Base-by-base conservation (phyloP, 2,888 invertebrate species). In the Melinaea menophilus region DNA sequence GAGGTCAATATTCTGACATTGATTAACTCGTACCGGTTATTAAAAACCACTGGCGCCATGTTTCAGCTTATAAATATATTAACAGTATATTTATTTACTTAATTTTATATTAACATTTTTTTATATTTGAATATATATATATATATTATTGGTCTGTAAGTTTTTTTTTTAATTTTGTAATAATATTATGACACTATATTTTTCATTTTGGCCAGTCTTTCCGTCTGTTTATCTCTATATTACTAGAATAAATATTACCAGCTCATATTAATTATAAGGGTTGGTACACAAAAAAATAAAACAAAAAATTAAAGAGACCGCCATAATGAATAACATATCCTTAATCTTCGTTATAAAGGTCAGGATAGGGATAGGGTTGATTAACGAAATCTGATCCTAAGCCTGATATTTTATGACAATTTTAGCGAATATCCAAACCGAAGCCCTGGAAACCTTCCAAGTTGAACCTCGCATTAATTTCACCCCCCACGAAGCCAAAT, bases 401-500 rank as follows among this genome's bases (percentile, higher is more conserved):
- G 41, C 61, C 63, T 65, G 63, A 61, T 59, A 56, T 59, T 48
- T 61, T 51, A 59, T 63, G 65, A 65, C 59, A 65, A 63, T 61
- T 65, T 67, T 65, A 55, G 67, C 73, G 74, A 74, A 78, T 75
- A 76, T 76, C 71, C 73, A 73, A 72, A 75, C 69, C 76, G 78
- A 75, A 70, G 64, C 80, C 66, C 74, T 69, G 70, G 84, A 85
- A 85, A 75, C 82, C 86, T 76, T 71, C 66, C 71, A 73, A 73
- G 70, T 73, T 71, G 66, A 71, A 67, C 72, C 66, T 62, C 67
- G 65, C 64, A 67, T 76, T 77, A 74, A 77, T 76, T 75, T 76
- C 75, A 69, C 65, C 62, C 65, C 74, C 76, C 78, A 74, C 70
- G 72, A 75, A 76, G 75, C 74, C 82, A 84, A 87, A 88, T 82